Conservation (phyloP, 1,140 invertebrate species). For the Eubasilissa regina region DNA sequence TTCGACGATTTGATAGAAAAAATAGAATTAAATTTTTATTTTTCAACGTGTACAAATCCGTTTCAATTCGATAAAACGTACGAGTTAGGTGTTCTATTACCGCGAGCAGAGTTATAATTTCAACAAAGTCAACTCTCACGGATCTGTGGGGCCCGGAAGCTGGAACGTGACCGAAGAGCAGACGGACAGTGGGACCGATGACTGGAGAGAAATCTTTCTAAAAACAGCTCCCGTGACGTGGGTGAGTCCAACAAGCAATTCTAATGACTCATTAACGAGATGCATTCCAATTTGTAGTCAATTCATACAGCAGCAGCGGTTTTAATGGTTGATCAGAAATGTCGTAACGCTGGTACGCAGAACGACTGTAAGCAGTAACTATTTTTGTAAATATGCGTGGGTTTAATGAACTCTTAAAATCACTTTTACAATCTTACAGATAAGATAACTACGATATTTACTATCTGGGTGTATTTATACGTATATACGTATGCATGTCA, state of each 20-base stretch:
- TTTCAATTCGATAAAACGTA: no score
- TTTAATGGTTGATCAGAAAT: slow-evolving; percentile 11
- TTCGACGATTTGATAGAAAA: no score
- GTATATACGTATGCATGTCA: no score
- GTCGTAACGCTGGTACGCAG: background rate
- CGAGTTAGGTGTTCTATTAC: no score
- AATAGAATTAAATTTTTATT: no score
- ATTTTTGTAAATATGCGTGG: slow-evolving; percentile 13
- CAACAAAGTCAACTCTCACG: background rate
- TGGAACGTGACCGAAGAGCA: background rate
- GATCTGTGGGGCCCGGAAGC: background rate
- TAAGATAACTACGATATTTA: no score
- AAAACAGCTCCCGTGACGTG: slow-evolving; percentile 12
- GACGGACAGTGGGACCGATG: background rate
- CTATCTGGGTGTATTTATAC: no score
- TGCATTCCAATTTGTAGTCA: slow-evolving; percentile 26
- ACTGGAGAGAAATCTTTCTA: slow-evolving; percentile 9
- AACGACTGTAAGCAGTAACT: background rate
- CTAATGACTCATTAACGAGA: slow-evolving; percentile 30
- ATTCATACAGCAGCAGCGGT: background rate
- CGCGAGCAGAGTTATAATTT: background rate
- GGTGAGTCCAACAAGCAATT: slow-evolving; percentile 8
- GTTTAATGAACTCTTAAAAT: slow-evolving; percentile 5
- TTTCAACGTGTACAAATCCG: no score
- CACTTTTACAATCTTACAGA: no score